Conservation (phyloP, 2,797 vertebrate genomes). For the Chanos chanos region DNA sequence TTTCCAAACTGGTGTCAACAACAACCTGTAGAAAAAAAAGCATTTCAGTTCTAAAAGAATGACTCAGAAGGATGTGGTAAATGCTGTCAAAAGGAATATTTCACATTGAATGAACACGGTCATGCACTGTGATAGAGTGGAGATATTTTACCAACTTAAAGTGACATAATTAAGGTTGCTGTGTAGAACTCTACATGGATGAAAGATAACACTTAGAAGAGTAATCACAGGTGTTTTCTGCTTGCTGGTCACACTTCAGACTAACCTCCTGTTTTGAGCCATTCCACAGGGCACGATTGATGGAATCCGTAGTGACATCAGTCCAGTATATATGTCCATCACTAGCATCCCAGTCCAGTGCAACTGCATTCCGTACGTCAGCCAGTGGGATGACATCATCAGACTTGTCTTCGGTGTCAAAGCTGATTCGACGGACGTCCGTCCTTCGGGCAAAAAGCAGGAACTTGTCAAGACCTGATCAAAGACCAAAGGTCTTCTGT, state of each 20-base stretch:
- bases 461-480: slow-evolving; percentile 99
- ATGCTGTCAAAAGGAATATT: slow-evolving; percentile 3
- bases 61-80: not conserved
- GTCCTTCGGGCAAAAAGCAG: slow-evolving; percentile 99
- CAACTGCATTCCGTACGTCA: slow-evolving; percentile 95
- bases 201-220: no score
- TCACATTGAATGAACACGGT: no score
- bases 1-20: slow-evolving; percentile 95
- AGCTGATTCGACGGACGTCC: slow-evolving; percentile 99
- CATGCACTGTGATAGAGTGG: no score
- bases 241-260: not conserved
- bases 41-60: no score
- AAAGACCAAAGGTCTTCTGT: slow-evolving; percentile 99
- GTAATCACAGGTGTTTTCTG: not conserved
- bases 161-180: no score
- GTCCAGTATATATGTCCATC: slow-evolving; percentile 96
- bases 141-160: no score
- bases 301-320: slow-evolving; percentile 96
- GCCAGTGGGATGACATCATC: slow-evolving; percentile 95
- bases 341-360: slow-evolving; percentile 93
- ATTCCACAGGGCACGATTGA: slow-evolving; percentile 96
- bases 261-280: slow-evolving; percentile 91
- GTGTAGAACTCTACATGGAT: no score
- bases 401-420: slow-evolving; percentile 96
- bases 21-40: slow-evolving; percentile 74